A percentile compares a stretch with the other conserved stretches of the same genome.
These are phyloP conservation scores for Siphonodentalium dalli DNA, from an alignment of 2,888 invertebrate genomes.

Conservation along the genomic window DNA sequence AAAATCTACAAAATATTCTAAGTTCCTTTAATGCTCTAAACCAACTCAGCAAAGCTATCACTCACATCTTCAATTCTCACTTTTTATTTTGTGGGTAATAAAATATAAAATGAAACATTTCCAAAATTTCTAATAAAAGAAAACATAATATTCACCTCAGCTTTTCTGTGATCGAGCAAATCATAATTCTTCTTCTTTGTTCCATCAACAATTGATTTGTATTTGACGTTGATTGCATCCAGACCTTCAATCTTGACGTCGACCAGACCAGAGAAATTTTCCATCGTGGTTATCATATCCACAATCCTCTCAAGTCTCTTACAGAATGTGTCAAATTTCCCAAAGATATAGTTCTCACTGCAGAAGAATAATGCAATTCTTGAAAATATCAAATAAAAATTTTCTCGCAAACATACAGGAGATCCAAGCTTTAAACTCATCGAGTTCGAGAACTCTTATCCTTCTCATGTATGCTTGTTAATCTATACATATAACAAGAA, in stretches of 20 bases:
- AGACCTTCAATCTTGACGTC: conserved; percentile 69
- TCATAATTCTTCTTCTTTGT: conserved; percentile 89
- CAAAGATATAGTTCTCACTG: conserved; percentile 96
- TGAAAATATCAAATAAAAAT: background rate
- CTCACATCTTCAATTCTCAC: too few species aligned
- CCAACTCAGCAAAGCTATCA: background rate
- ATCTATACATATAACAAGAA: too few species aligned
- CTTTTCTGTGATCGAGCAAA: conserved; percentile 88
- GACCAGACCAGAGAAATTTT: conserved; percentile 82
- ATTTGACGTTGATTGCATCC: conserved; percentile 75
- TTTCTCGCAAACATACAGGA: background rate
- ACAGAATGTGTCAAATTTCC: conserved; percentile 95
- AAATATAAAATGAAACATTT: background rate
- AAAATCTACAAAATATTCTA: background rate
- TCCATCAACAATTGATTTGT: conserved; percentile 83
- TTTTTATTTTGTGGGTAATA: background rate
- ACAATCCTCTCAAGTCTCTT: conserved; percentile 86
- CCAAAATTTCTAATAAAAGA: background rate
- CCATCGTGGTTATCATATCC: conserved; percentile 87
- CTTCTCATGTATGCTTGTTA: conserved; percentile 78
- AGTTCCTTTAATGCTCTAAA: background rate
- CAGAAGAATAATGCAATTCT: conserved; percentile 8
- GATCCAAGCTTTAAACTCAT: conserved; percentile 75
- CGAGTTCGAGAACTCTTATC: conserved; percentile 89
- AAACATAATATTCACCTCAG: conserved; percentile 66